Evolutionary conservation across 2,113 vertebrate genomes (phyloP), one percentile per base, ranked within the genome.

Genomic region (Pseudorasbora parva): DNA sequence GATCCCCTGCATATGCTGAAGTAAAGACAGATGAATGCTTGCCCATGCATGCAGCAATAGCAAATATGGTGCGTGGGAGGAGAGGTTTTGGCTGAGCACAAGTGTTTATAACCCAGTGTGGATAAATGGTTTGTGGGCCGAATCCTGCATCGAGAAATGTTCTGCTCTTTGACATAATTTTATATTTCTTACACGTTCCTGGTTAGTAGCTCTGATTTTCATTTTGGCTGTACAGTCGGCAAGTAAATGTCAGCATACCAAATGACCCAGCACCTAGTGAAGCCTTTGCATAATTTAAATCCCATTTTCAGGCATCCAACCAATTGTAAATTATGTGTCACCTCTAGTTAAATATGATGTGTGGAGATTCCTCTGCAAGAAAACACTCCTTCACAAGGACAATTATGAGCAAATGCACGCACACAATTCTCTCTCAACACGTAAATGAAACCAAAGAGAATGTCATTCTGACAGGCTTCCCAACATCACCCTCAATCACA

Each of bases 231-330:
- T 76, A 62, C 76, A 73, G n/a, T 73, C 23, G 5, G 30, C 54
- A 43, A 81, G 78, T 87, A 80, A 85, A 87, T 59, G 75, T 87
- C 85, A 60, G 68, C 84, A 33, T 62, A 69, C n/a, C 25, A 74
- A 73, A 59, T 19, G 19, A 45, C 60, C 41, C 33, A 83, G 80
- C 80, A 82, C 74, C 84, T 41, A 79, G 75, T 57, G 69, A 85
- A 77, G 76, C 27, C 69, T 80, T 56, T 87, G 81, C 86, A 87
- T 87, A 83, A 87, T 85, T 82, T 73, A 83, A 69, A 80, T 62
- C 23, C 71, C n/a, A 68, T 83, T 83, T 85, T 51, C 72, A 12
- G 25, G 37, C 59, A 66, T 85, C 68, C 59, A 79, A 59, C 68
- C 59, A 30, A 78, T 79, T 85, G 74, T 79, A 75, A 73, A 87